Evolutionary conservation across 2,888 invertebrate genomes (phyloP).

Genomic region (Agrotis segetum): DNA sequence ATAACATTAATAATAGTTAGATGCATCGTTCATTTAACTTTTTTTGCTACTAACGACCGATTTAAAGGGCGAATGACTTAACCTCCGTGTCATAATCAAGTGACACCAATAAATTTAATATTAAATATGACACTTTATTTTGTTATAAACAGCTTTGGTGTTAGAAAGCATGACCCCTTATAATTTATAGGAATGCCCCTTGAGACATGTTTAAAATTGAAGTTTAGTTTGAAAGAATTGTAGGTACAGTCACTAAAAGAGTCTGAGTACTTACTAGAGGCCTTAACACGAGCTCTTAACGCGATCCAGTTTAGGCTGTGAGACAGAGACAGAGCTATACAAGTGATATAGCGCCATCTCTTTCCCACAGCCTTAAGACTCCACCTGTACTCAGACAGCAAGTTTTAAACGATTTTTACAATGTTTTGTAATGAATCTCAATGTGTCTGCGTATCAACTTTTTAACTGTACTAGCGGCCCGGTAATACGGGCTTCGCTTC

Average conservation of each 20-base stretch:
- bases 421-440: no score
- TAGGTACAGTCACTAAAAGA: not conserved
- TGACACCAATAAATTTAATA: constrained; percentile 47
- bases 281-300: no score
- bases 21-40: constrained; percentile 22
- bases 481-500: no score
- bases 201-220: constrained; percentile 3
- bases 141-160: constrained; percentile 20
- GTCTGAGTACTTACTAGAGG: no score
- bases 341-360: no score
- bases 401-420: no score
- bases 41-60: constrained; percentile 26
- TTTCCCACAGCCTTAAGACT: no score
- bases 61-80: constrained; percentile 39
- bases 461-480: no score
- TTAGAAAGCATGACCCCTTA: constrained; percentile 38
- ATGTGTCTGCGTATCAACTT: no score
- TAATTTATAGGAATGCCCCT: constrained; percentile 27
- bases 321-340: no score
- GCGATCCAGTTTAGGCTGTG: no score
- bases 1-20: not conserved
- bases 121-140: constrained; percentile 41
- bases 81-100: constrained; percentile 43
- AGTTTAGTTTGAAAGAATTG: not conserved
- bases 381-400: no score